Conservation (phyloP, 2,797 vertebrate genomes). For the Galaxias olidus region DNA sequence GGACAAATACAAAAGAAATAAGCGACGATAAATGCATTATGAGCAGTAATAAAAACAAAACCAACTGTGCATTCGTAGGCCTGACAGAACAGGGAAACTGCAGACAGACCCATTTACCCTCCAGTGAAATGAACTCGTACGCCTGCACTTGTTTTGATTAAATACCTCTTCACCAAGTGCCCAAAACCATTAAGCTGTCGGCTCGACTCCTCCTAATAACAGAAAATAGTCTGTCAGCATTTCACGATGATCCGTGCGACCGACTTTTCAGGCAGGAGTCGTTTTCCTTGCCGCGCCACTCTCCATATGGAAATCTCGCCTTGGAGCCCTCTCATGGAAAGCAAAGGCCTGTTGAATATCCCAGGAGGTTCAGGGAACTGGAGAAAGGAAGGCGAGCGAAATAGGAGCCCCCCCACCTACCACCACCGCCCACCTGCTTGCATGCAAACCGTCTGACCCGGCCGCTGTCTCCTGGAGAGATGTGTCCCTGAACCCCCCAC, state of each 20-base stretch:
- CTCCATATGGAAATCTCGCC: conserved; percentile 30
- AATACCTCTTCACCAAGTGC: background rate
- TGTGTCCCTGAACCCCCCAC: background rate
- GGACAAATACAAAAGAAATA: no score
- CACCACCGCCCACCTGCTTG: background rate
- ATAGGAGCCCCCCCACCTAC: conserved; percentile 19
- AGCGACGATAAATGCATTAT: no score
- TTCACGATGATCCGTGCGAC: background rate
- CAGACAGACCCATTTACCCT: background rate
- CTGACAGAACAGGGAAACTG: background rate
- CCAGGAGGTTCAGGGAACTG: conserved; percentile 4
- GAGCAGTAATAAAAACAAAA: no score
- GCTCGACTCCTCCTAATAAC: background rate
- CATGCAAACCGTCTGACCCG: background rate
- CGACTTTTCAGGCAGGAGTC: conserved; percentile 1
- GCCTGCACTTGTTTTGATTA: background rate
- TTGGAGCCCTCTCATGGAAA: conserved; percentile 24
- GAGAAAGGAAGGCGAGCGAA: conserved; percentile 14
- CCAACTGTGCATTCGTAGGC: no score
- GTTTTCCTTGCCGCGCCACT: conserved; percentile 5
- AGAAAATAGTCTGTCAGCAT: background rate
- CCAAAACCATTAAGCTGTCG: background rate
- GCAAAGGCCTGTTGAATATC: conserved; percentile 18
- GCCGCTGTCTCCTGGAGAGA: conserved; percentile 6
- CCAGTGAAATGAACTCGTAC: background rate